Conservation (phyloP, 2,113 vertebrate genomes). For the Chloroceryle aenea region DNA sequence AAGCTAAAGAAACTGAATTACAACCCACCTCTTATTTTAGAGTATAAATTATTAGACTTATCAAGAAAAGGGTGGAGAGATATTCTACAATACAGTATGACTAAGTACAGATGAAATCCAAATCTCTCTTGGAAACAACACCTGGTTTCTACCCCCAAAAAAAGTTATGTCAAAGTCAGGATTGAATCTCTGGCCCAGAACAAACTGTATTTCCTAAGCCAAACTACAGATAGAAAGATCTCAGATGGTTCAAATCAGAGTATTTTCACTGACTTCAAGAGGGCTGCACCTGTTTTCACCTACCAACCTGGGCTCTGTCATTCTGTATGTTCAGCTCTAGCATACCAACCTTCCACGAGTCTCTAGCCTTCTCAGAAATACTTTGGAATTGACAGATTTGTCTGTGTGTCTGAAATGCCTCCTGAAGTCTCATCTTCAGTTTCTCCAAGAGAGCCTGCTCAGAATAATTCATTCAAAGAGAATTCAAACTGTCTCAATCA, state of each 20-base stretch:
- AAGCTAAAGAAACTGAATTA: neutral
- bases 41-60: neutral
- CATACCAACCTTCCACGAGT: neutral
- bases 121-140: conserved; percentile 56
- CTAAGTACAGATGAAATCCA: conserved; percentile 43
- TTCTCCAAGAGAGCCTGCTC: neutral
- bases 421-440: neutral
- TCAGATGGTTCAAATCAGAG: neutral
- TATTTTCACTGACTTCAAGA: conserved; percentile 8
- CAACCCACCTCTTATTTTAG: neutral
- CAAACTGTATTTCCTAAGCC: neutral
- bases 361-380: neutral
- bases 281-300: neutral
- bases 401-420: neutral
- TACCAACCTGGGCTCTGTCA: neutral
- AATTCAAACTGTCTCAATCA: neutral
- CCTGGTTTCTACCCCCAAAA: conserved; percentile 33
- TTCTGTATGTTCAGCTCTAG: neutral
- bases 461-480: neutral
- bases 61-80: neutral
- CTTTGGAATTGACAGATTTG: neutral
- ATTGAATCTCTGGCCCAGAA: neutral
- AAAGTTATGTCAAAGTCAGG: conserved; percentile 39
- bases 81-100: neutral
- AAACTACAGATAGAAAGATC: neutral